Percentiles rank a stretch among this genome's conserved stretches.
These are phyloP conservation scores for Diarsia mendica DNA, from an alignment of 2,888 invertebrate species.

Conservation along the genomic window DNA sequence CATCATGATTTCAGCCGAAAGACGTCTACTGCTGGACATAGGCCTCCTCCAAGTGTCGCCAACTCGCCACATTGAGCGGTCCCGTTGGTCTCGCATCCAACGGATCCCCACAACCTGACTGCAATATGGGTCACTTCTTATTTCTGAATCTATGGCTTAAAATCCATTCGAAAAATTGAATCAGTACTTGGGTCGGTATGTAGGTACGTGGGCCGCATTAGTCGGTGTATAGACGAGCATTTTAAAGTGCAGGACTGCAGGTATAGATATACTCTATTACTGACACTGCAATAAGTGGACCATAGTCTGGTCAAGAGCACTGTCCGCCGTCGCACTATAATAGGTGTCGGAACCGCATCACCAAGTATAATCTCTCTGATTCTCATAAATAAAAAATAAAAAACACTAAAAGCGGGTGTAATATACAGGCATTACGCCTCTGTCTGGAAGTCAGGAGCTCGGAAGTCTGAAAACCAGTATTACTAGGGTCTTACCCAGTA, in stretches of 20 bases:
- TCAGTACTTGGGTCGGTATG: background rate
- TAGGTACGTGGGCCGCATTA: background rate
- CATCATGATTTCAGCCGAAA: too few relatives aligned
- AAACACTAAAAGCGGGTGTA: background rate
- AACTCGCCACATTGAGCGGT: too few relatives aligned
- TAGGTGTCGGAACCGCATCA: background rate
- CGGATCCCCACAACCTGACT: too few relatives aligned
- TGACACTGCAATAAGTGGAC: background rate
- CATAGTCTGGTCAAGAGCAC: background rate
- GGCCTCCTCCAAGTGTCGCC: background rate
- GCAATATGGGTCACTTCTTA: background rate
- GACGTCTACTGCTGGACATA: too few relatives aligned
- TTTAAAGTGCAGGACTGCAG: background rate
- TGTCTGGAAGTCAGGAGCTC: background rate
- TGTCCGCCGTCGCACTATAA: background rate
- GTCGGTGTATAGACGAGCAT: too few relatives aligned
- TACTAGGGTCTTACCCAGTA: background rate
- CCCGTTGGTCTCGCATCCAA: too few relatives aligned
- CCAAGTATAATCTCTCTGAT: too few relatives aligned
- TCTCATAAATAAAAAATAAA: conserved; percentile 1
- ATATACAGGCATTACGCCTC: background rate
- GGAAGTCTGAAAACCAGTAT: background rate
- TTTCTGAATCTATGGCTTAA: background rate
- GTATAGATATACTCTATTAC: background rate
- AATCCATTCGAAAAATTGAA: too few relatives aligned